Conservation (phyloP, 2,113 vertebrate species). For the Micromys minutus region DNA sequence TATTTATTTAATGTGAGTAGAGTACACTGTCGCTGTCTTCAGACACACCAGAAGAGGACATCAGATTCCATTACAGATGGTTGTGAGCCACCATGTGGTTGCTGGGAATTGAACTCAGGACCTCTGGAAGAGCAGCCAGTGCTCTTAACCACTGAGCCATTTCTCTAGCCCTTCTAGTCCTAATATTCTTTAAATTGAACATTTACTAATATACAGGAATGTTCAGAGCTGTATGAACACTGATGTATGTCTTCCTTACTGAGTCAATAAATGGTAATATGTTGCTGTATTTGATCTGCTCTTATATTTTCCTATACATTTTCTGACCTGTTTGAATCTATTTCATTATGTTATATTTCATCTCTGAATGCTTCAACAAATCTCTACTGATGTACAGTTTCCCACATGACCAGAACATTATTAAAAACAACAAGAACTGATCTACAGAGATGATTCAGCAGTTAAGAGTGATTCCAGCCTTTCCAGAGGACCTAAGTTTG, state of each 20-base stretch:
- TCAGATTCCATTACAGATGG: too few relatives aligned
- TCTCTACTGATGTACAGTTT: neutral
- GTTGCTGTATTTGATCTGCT: neutral
- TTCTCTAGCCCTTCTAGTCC: neutral
- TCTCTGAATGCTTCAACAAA: neutral
- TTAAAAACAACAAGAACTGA: neutral
- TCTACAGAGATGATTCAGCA: neutral
- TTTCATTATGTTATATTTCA: neutral
- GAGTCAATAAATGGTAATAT: neutral
- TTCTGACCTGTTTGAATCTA: neutral
- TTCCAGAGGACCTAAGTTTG: neutral
- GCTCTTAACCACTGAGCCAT: neutral
- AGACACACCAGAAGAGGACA: too few relatives aligned
- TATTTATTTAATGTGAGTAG: too few relatives aligned
- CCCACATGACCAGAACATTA: neutral
- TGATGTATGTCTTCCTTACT: neutral
- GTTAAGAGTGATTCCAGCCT: neutral
- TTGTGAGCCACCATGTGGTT: too few relatives aligned
- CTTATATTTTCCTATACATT: neutral
- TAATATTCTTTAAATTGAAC: neutral
- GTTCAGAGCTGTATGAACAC: neutral
- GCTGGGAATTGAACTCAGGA: neutral
- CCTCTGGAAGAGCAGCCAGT: neutral
- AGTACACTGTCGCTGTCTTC: too few relatives aligned
- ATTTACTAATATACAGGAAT: neutral